Percentiles rank a stretch among this genome's conserved stretches.
Conservation (phyloP, 2,888 invertebrate species). For the Oligia latruncula region DNA sequence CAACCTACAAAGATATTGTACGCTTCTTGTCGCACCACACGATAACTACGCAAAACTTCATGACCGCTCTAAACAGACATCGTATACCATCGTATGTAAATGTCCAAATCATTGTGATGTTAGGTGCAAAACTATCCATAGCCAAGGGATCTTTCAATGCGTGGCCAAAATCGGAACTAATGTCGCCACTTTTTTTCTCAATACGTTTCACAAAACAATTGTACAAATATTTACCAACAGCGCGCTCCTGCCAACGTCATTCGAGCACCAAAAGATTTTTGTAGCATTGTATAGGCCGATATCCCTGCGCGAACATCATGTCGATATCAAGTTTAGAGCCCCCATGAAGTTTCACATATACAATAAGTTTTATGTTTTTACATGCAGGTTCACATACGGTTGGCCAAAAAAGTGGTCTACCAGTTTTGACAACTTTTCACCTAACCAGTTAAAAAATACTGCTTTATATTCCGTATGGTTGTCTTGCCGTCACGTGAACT, state of each 20-base stretch:
- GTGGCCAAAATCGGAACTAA: not conserved
- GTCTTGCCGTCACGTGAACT: conserved; percentile 9
- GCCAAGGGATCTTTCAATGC: too few species aligned
- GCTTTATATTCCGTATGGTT: conserved; percentile 4
- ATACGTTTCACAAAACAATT: not conserved
- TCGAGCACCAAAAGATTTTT: not conserved
- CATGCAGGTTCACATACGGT: not conserved
- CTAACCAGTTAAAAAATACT: not conserved
- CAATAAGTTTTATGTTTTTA: not conserved
- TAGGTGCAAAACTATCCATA: not conserved
- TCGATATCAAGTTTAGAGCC: conserved; percentile 8
- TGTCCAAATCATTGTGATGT: not conserved
- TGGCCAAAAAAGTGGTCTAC: not conserved
- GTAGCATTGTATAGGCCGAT: not conserved
- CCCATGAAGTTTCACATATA: not conserved
- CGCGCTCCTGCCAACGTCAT: not conserved
- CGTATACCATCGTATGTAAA: not conserved
- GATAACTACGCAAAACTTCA: conserved; percentile 7
- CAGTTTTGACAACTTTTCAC: not conserved
- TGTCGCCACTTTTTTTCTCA: not conserved
- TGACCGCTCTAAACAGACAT: not conserved
- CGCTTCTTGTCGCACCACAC: not conserved
- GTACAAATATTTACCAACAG: not conserved
- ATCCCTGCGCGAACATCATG: not conserved
- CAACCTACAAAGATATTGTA: not conserved